A percentile compares a stretch with the other conserved stretches of the same genome.
Evolutionary conservation across 1,140 invertebrate species (phyloP).

Genomic region (Ips typographus): DNA sequence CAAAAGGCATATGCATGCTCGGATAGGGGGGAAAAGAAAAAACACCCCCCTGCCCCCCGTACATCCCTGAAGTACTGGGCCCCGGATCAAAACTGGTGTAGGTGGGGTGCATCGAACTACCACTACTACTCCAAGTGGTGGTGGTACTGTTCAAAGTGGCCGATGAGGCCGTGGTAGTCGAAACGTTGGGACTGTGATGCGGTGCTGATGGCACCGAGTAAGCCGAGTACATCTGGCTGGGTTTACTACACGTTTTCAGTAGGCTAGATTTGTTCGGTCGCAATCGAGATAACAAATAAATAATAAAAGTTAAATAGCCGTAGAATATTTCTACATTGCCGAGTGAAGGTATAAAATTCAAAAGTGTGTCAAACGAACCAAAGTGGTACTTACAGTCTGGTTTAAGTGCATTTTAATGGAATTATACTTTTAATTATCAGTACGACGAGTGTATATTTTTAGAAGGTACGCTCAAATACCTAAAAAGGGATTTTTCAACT

Average conservation of each 20-base stretch:
- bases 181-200: slow-evolving; percentile 4
- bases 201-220: slow-evolving; percentile 17
- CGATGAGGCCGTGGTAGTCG: not conserved
- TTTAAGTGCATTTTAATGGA: slow-evolving; percentile 26
- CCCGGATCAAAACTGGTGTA: slow-evolving; percentile 41
- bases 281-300: slow-evolving; percentile 11
- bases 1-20: slow-evolving; percentile 43
- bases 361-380: slow-evolving; percentile 34
- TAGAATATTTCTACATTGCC: slow-evolving; percentile 19
- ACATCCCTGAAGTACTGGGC: slow-evolving; percentile 41
- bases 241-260: not conserved
- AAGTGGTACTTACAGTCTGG: slow-evolving; percentile 17
- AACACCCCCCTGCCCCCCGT: slow-evolving; percentile 37
- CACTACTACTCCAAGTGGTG: slow-evolving; percentile 14
- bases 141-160: slow-evolving; percentile 6
- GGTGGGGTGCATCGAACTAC: slow-evolving; percentile 34
- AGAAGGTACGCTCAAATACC: too few relatives aligned
- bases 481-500: too few relatives aligned
- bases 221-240: slow-evolving; percentile 23
- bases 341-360: slow-evolving; percentile 27
- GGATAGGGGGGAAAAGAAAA: slow-evolving; percentile 46
- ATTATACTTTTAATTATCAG: slow-evolving; percentile 4
- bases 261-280: not conserved
- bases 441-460: too few relatives aligned
- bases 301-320: slow-evolving; percentile 1